Base-by-base conservation (phyloP, 2,797 vertebrate genomes). In the Triplophysa yarkandensis region DNA sequence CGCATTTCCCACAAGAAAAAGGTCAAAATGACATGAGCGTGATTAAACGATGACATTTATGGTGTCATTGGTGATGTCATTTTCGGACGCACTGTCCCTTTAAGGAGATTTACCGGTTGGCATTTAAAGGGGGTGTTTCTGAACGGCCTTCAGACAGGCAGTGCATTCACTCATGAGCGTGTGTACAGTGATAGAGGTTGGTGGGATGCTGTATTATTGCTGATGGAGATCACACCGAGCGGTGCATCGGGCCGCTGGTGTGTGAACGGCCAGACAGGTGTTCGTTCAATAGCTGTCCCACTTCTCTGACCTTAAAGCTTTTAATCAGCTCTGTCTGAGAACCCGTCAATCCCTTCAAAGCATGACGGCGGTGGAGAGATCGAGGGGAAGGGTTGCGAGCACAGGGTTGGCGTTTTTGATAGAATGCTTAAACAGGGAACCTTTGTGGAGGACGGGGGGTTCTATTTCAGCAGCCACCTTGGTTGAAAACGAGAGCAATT, bases 251-350 rank as follows among this genome's bases (percentile, higher is more conserved):
- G 23, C 43, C 39, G 30, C 6, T 19, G 39, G 43, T 76, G 64
- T 60, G 65, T 70, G 61, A 41, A 65, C 86, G 88, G 81, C 27
- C 66, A 87, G 88, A 89, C 90, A 91, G 90, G 91, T 93, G 87
- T 88, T 87, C 82, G 88, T 85, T 90, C 88, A 81, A 90, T 91
- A 90, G 87, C 87, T 87, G 90, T 88, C 88, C 89, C 88, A 90
- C 87, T 91, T 90, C 85, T 85, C 78, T 88, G 87, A 89, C 91
- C 89, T 90, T 90, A 91, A 90, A 91, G 90, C 89, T 90, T 90
- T 90, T 92, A 91, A 91, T 93, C 91, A 92, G 90, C 88, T 92
- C 87, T 87, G 87, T 88, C 81, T 85, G 87, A 83, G 87, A 92
- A 87, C 88, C 91, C 87, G 89, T 91, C 89, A 90, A 89, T 91